phyloP scores from a whole-genome alignment of 2,888 invertebrate species.

The Yponomeuta evonymella region DNA sequence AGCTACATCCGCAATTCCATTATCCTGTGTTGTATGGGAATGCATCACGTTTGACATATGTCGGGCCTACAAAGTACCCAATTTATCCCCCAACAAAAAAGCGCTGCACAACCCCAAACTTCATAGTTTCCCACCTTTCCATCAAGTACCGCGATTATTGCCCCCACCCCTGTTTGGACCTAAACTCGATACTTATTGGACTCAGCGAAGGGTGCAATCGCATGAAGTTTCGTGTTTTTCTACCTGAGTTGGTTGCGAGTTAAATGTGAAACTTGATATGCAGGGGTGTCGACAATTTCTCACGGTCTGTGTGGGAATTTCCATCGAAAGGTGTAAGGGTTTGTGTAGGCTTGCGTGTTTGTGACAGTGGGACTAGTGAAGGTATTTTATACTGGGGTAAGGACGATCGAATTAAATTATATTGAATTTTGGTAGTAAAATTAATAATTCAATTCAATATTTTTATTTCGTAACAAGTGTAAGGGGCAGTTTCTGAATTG shows the following conservation, averaged over 20 bases:
- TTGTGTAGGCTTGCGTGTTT: slow-evolving; percentile 23
- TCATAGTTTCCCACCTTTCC: slow-evolving; percentile 41
- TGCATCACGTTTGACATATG: slow-evolving; percentile 28
- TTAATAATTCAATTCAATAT: no score
- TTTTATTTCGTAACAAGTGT: no score
- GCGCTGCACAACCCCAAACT: slow-evolving; percentile 37
- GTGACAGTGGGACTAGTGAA: slow-evolving; percentile 16
- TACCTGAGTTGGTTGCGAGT: slow-evolving; percentile 29
- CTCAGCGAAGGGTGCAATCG: slow-evolving; percentile 31
- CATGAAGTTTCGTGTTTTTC: slow-evolving; percentile 49
- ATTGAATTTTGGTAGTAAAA: no score
- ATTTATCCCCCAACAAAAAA: slow-evolving; percentile 27
- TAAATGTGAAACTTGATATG: slow-evolving; percentile 52
- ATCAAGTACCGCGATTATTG: slow-evolving; percentile 43
- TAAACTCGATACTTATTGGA: slow-evolving; percentile 41
- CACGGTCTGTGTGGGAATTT: slow-evolving; percentile 72
- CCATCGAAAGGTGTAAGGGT: slow-evolving; percentile 53
- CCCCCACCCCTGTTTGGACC: slow-evolving; percentile 25
- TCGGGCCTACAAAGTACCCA: slow-evolving; percentile 43
- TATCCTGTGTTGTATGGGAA: slow-evolving; percentile 65
- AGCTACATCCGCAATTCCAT: slow-evolving; percentile 54
- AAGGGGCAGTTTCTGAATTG: no score
- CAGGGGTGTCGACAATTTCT: slow-evolving; percentile 52
- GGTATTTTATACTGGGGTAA: slow-evolving; percentile 16
- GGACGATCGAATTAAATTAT: neutral